Conservation (phyloP, 92 coral and sea anemone species). For the Phenganax marumi region DNA sequence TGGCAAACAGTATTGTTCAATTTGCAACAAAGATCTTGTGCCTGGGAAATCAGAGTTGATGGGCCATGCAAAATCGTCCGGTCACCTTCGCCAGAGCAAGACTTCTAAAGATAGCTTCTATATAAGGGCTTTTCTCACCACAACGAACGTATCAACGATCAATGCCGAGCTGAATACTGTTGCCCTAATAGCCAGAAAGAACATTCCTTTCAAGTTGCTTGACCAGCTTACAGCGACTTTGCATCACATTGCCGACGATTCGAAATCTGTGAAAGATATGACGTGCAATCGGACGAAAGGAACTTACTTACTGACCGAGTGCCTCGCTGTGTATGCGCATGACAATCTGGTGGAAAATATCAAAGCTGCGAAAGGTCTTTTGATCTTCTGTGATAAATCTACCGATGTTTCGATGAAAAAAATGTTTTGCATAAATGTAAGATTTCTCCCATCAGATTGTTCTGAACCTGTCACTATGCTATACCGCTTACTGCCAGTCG, state of each 20-base stretch:
- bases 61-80: slow-evolving; percentile 7
- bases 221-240: background rate
- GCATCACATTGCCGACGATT: slow-evolving; percentile 1
- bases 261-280: background rate
- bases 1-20: slow-evolving; percentile 10
- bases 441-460: background rate
- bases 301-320: slow-evolving; percentile 1
- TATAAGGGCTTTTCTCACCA: background rate
- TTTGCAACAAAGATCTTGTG: slow-evolving; percentile 10
- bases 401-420: no score
- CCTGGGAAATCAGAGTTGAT: slow-evolving; percentile 13
- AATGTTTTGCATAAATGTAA: background rate
- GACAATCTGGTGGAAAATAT: background rate
- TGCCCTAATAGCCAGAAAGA: slow-evolving; percentile 8
- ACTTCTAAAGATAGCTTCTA: background rate
- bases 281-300: slow-evolving; percentile 17
- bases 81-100: background rate
- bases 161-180: slow-evolving; percentile 7
- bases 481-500: background rate
- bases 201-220: background rate
- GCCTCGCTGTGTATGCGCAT: background rate
- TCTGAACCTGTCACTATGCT: background rate
- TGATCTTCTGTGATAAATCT: background rate
- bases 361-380: background rate
- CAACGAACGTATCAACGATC: background rate